Conservation (phyloP, 2,113 vertebrate genomes). For the Leucopsar rothschildi region DNA sequence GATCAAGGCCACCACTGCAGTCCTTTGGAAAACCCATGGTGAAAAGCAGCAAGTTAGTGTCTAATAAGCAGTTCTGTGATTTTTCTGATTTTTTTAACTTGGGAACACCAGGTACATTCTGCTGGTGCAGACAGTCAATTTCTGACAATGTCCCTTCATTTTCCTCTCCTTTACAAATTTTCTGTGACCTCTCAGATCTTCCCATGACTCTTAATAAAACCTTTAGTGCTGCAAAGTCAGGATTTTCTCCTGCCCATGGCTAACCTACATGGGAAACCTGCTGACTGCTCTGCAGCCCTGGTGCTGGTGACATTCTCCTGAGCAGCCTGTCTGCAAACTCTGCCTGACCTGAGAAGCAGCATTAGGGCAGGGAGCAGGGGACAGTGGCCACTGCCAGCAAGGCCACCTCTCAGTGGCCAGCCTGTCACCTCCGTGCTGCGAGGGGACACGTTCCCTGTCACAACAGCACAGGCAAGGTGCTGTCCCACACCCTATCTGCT, state of each 20-base stretch:
- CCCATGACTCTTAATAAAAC: not conserved
- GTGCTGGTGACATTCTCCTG: not conserved
- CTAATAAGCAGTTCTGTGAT: not conserved
- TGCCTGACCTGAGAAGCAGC: not conserved
- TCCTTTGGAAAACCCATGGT: not conserved
- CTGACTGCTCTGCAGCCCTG: fast-evolving
- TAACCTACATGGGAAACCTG: not conserved
- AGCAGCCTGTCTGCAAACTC: not conserved
- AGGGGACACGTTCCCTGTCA: fast-evolving
- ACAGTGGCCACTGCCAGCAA: not conserved
- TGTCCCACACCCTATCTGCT: not conserved
- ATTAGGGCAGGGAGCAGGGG: not conserved
- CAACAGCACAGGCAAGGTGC: fast-evolving
- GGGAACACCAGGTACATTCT: not conserved
- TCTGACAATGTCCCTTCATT: not conserved
- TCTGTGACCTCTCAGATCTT: not conserved
- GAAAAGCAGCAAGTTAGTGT: not conserved
- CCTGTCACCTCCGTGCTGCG: fast-evolving
- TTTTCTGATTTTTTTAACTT: not conserved
- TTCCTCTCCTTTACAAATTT: not conserved
- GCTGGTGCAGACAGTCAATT: not conserved
- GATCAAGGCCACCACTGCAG: not conserved
- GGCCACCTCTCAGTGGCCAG: not conserved
- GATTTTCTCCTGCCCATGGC: not conserved
- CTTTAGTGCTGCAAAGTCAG: not conserved